Base-by-base conservation (phyloP, 1,140 invertebrate genomes). In the Aphelinus atriplicis region DNA sequence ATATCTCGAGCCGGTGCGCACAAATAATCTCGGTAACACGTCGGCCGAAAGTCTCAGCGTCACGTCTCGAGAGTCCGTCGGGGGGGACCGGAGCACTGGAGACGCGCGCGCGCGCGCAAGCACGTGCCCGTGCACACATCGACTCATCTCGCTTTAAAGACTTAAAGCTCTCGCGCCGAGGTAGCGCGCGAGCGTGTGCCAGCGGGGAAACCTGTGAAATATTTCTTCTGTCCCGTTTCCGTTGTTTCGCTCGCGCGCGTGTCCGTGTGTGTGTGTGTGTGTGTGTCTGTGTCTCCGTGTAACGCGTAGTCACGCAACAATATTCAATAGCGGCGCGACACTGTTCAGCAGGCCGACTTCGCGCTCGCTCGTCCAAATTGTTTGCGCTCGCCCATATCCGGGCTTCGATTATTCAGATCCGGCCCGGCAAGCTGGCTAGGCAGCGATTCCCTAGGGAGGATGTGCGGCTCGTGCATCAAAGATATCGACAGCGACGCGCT, bases 371-470 rank as follows among this genome's bases (percentile, higher is more conserved):
- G 64, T 63, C 48, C 57, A 45, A 51, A 55, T 69, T 66, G 45
- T 74, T 3, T 51, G 26, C 46, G 43, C 26, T 26, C 26, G 26
- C 26, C 26, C 26, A 26, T 26, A 26, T 26, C 26, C 6, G 4
- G 46, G 62, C 26, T 42, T 70, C 60, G 67, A 75, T 70, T 75
- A 75, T 75, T 75, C 65, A 70, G 46, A 75, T 75, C 65, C 67
- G 3, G 1, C 10, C 26, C 26, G 26, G 26, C 26, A 26, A 26
- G 26, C 26, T 26, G 26, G 26, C 26, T 26, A 26, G 26, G 26
- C 26, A 26, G 26, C 26, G 26, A 26, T 26, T 26, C 26, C 26
- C 26, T 26, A 26, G 26, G 26, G 26, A 26, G 26, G 26, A 26
- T 26, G 26, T 26, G 26, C 26, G 26, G 26, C 26, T 26, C 26